Conservation (phyloP, 2,888 invertebrate species). For the Campoplex nolae region DNA sequence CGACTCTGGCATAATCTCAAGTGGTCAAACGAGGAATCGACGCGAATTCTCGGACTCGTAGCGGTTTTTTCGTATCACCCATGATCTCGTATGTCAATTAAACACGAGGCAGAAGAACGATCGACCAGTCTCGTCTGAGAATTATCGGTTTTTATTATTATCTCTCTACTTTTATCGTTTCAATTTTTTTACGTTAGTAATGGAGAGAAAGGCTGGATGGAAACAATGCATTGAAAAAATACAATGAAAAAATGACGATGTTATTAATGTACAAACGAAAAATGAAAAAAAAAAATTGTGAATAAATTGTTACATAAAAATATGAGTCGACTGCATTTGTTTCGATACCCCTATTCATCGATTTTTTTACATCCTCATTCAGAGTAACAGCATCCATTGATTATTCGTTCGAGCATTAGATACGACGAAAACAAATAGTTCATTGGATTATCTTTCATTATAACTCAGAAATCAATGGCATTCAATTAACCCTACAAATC, state of each 20-base stretch:
- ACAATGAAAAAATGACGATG: constrained; percentile 67
- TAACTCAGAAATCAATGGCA: too few relatives aligned
- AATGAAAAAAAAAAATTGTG: constrained; percentile 65
- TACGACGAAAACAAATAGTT: not conserved
- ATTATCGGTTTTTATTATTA: constrained; percentile 62
- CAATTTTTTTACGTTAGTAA: constrained; percentile 3
- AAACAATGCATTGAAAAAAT: constrained; percentile 53
- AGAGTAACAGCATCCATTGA: not conserved
- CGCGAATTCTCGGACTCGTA: constrained; percentile 76
- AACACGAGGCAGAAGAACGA: constrained; percentile 40
- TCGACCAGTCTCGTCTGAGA: constrained; percentile 77
- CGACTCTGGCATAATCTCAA: constrained; percentile 65
- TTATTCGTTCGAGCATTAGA: not conserved
- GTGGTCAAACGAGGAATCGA: constrained; percentile 64
- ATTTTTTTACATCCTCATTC: not conserved
- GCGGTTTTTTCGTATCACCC: constrained; percentile 71
- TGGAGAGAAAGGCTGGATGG: constrained; percentile 39
- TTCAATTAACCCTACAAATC: too few relatives aligned
- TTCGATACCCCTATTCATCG: not conserved
- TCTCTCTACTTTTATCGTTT: constrained; percentile 35
- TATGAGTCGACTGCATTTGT: not conserved
- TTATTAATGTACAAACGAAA: constrained; percentile 69
- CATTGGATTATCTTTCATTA: too few relatives aligned
- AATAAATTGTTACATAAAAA: constrained; percentile 84
- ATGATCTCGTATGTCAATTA: constrained; percentile 25